phyloP scores from a whole-genome alignment of 2,113 vertebrate species.

The Craseonycteris thonglongyai region DNA sequence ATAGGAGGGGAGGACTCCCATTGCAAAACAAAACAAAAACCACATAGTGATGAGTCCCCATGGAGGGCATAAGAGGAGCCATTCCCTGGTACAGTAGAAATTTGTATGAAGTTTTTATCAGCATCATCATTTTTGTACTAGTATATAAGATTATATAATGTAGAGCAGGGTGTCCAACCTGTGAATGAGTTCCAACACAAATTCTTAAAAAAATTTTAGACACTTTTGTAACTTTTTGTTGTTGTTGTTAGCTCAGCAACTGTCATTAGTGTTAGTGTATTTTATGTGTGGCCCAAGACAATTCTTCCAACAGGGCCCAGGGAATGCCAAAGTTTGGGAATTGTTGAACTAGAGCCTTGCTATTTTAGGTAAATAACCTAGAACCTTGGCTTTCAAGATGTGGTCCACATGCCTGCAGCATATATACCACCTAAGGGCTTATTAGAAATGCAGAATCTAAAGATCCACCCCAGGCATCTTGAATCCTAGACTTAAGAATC shows the following conservation, averaged over 20 bases:
- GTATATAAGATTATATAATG: rapidly evolving
- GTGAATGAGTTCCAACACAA: too few species aligned
- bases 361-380: too few species aligned
- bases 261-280: too few species aligned
- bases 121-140: too few species aligned
- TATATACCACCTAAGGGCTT: rapidly evolving
- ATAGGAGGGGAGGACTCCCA: background rate
- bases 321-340: too few species aligned
- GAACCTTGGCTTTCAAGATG: background rate
- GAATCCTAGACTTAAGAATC: background rate
- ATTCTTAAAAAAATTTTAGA: too few species aligned
- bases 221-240: too few species aligned
- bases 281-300: too few species aligned
- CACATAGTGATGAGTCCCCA: rapidly evolving
- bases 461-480: rapidly evolving
- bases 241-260: too few species aligned
- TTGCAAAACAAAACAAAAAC: background rate
- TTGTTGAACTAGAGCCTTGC: too few species aligned
- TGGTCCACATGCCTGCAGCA: rapidly evolving
- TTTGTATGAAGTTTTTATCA: rapidly evolving
- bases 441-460: background rate
- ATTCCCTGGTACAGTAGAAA: background rate
- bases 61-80: rapidly evolving
- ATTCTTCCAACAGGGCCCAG: too few species aligned
- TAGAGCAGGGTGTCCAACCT: too few species aligned